These are phyloP conservation scores for Geotrupes spiniger DNA, from an alignment of 2,888 invertebrate species.

Conservation along the genomic window DNA sequence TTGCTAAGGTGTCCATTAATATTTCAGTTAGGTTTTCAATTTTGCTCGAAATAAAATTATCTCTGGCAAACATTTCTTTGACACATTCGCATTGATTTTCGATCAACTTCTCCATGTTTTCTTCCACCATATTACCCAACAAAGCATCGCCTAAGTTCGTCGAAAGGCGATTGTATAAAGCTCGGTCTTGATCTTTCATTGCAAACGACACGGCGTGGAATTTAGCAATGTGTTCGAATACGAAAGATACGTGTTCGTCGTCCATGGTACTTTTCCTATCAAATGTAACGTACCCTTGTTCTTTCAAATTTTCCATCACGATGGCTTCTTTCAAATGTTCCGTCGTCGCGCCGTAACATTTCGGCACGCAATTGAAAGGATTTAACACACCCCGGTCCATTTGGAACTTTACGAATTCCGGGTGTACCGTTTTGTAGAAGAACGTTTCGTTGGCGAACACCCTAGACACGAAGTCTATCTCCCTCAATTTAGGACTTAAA, in stretches of 20 bases:
- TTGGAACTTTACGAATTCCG: constrained; percentile 24
- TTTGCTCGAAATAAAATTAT: background rate
- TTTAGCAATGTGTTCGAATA: constrained; percentile 36
- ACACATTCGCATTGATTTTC: background rate
- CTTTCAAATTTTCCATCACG: constrained; percentile 35
- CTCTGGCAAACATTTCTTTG: constrained; percentile 2
- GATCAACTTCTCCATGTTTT: background rate
- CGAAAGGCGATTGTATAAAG: constrained; percentile 26
- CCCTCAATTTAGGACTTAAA: constrained; percentile 16
- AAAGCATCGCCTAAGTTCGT: background rate
- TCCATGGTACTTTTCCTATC: constrained; percentile 34
- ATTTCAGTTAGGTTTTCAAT: constrained; percentile 1
- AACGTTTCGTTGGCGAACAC: constrained; percentile 27
- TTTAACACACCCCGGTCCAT: constrained; percentile 21
- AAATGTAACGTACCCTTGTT: constrained; percentile 31
- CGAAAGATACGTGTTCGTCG: constrained; percentile 33
- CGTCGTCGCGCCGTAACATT: constrained; percentile 21
- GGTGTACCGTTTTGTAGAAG: constrained; percentile 25
- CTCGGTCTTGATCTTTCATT: constrained; percentile 33
- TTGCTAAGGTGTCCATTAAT: background rate
- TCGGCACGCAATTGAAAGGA: constrained; percentile 20
- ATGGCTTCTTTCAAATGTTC: constrained; percentile 27
- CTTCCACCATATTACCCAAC: background rate
- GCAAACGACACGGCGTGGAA: constrained; percentile 39
- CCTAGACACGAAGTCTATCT: constrained; percentile 14